Percentiles rank a stretch among this genome's conserved stretches.
Conservation (phyloP, 2,888 invertebrate genomes). For the Oscheius sp. region DNA sequence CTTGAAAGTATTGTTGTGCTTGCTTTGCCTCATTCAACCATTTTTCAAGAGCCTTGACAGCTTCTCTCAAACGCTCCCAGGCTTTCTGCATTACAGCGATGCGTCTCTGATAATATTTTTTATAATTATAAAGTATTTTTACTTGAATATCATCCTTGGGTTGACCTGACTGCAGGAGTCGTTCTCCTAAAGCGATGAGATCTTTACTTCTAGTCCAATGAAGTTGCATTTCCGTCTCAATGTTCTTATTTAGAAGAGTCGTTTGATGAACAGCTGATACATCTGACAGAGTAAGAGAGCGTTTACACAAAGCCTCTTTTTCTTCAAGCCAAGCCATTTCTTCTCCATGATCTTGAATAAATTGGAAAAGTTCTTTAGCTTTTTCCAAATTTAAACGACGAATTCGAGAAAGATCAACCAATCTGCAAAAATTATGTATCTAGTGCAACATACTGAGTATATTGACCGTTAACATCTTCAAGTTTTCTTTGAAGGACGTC, state of each 20-base stretch:
- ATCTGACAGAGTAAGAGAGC: slow-evolving; percentile 92
- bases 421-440: slow-evolving; percentile 70
- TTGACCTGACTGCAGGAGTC: slow-evolving; percentile 55
- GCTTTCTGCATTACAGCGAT: slow-evolving; percentile 72
- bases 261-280: slow-evolving; percentile 86
- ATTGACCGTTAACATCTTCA: slow-evolving; percentile 81
- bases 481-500: slow-evolving; percentile 79
- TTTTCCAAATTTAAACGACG: slow-evolving; percentile 86
- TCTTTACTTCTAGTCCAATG: slow-evolving; percentile 72
- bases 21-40: slow-evolving; percentile 87
- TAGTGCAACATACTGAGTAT: slow-evolving; percentile 76
- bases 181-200: slow-evolving; percentile 68
- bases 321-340: slow-evolving; percentile 97
- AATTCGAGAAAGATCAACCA: slow-evolving; percentile 80
- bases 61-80: slow-evolving; percentile 87
- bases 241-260: slow-evolving; percentile 87
- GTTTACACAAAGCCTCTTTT: slow-evolving; percentile 86
- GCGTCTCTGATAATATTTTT: background rate
- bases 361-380: slow-evolving; percentile 90
- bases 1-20: slow-evolving; percentile 82
- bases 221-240: slow-evolving; percentile 84
- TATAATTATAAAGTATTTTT: background rate
- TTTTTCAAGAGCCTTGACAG: slow-evolving; percentile 80
- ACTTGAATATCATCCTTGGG: slow-evolving; percentile 48
- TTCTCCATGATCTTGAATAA: slow-evolving; percentile 92